A percentile compares a stretch with the other conserved stretches of the same genome.
phyloP scores from a whole-genome alignment of 23 tunicate genomes.

The Aplidium turbinatum region DNA sequence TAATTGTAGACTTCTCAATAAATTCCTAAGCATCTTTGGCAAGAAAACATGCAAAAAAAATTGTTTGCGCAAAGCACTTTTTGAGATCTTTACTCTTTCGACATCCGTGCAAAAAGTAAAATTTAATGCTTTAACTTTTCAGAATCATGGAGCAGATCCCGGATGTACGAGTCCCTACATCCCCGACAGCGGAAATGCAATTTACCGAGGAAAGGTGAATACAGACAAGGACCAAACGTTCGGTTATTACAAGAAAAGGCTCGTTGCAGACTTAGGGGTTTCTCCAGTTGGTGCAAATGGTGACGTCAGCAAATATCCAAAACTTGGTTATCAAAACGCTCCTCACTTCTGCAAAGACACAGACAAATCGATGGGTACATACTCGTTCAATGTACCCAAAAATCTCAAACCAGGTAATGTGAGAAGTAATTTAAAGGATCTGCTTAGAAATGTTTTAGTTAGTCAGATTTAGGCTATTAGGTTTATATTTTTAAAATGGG shows the following conservation, averaged over 20 bases:
- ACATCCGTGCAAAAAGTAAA: no score
- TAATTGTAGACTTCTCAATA: no score
- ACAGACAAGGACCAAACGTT: slow-evolving; percentile 26
- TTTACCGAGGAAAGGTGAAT: slow-evolving; percentile 39
- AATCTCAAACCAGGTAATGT: slow-evolving; percentile 64
- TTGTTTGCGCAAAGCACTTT: no score
- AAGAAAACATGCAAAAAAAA: no score
- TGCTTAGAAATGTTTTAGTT: no score
- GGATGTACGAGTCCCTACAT: slow-evolving; percentile 62
- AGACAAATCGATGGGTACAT: slow-evolving; percentile 75
- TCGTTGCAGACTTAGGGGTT: slow-evolving; percentile 67
- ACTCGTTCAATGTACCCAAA: slow-evolving; percentile 75
- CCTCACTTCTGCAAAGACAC: slow-evolving; percentile 78
- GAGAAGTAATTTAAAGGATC: no score
- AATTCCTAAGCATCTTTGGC: no score
- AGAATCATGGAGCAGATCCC: slow-evolving; percentile 80
- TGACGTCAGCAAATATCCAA: slow-evolving; percentile 40
- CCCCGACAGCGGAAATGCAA: slow-evolving; percentile 67
- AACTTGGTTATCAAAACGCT: slow-evolving; percentile 83
- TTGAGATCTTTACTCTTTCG: no score
- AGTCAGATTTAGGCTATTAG: no score
- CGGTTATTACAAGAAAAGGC: slow-evolving; percentile 4
- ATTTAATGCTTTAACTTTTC: no score
- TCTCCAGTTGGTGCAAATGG: slow-evolving; percentile 33
- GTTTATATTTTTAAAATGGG: no score